Percentiles rank a stretch among this genome's conserved stretches.
phyloP scores from a whole-genome alignment of 2,797 vertebrate genomes.

The Merluccius polli region DNA sequence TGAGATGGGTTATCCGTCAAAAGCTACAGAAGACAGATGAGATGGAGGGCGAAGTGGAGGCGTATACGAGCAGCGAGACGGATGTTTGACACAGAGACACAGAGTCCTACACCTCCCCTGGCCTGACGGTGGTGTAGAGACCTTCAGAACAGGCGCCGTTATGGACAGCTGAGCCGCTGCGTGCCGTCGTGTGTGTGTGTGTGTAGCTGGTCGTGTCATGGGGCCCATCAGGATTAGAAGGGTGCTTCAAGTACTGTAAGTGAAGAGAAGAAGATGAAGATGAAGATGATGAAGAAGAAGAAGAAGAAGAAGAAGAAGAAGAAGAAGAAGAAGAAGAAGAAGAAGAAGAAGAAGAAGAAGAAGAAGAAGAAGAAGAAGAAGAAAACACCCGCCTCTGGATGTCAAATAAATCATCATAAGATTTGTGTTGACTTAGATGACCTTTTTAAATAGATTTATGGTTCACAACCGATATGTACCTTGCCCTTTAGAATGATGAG shows the following conservation, averaged over 20 bases:
- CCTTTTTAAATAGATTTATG: slow-evolving; percentile 73
- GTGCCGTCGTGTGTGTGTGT: neutral
- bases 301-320: neutral
- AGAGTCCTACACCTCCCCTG: neutral
- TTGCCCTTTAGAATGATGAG: slow-evolving; percentile 71
- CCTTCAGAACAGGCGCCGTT: neutral
- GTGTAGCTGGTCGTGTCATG: too few species aligned
- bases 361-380: neutral
- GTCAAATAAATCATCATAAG: slow-evolving; percentile 63
- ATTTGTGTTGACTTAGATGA: slow-evolving; percentile 68
- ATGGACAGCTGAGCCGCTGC: neutral
- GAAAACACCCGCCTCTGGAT: neutral
- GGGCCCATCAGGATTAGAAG: neutral
- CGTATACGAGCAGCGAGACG: slow-evolving; percentile 2
- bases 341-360: neutral
- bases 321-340: neutral
- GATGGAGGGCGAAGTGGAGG: slow-evolving; percentile 8
- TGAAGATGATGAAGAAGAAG: neutral
- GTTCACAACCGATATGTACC: slow-evolving; percentile 72
- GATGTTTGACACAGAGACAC: neutral
- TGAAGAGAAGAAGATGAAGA: neutral
- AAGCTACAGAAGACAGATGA: slow-evolving; percentile 15
- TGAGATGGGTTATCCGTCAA: slow-evolving; percentile 20
- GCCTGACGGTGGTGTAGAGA: neutral
- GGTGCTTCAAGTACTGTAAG: neutral